Evolutionary conservation across 2,113 vertebrate species (phyloP).

Genomic region (Mus pahari): DNA sequence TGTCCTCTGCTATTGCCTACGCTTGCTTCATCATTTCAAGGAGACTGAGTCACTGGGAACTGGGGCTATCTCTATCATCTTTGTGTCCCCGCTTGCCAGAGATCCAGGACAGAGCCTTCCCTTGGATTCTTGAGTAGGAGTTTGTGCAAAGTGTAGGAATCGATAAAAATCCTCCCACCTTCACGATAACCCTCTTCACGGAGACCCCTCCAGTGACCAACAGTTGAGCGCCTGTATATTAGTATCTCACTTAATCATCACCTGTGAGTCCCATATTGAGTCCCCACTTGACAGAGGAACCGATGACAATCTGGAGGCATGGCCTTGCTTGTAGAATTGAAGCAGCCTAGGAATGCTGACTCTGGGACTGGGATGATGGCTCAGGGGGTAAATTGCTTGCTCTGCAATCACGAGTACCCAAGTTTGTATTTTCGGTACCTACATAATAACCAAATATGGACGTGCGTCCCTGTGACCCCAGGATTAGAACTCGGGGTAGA

Average conservation of each 20-base stretch:
- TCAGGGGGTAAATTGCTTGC: neutral
- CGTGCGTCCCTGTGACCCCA: neutral
- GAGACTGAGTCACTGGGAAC: conserved; percentile 35
- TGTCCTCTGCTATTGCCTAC: neutral
- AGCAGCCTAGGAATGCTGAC: neutral
- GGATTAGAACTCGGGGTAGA: too few species aligned
- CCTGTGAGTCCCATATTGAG: accelerated
- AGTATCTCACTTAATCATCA: neutral
- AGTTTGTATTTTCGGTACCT: too few species aligned
- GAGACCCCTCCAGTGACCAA: neutral
- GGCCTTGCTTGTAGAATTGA: neutral
- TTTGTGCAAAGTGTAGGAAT: neutral
- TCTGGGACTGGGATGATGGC: neutral
- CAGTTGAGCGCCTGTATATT: neutral
- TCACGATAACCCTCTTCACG: neutral
- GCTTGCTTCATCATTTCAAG: neutral
- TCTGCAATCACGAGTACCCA: neutral
- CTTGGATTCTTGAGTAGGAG: neutral
- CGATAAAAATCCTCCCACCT: neutral
- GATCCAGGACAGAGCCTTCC: neutral
- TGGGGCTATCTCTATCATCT: neutral
- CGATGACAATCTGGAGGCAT: too few species aligned
- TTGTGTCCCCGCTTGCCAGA: neutral
- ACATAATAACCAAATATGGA: too few species aligned
- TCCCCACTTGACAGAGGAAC: neutral